Base-by-base conservation (phyloP, 1,140 invertebrate genomes). In the Pantala flavescens region DNA sequence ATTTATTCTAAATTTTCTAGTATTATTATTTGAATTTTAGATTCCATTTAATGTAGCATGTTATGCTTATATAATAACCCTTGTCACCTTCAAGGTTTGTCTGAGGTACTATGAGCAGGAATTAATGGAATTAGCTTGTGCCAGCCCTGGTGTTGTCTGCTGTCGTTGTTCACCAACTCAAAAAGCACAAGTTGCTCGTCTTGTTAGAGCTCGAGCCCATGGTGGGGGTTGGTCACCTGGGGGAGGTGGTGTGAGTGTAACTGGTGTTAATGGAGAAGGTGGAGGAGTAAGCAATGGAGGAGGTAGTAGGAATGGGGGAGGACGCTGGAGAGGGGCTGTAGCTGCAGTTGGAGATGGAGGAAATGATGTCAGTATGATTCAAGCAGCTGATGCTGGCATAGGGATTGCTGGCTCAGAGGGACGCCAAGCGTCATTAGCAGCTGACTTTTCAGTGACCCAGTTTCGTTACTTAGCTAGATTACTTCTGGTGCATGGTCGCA, bases 81-180 rank as follows among this genome's bases (percentile, higher is more conserved):
- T 63, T 7, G 16, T 63, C 5, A 16, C 49, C 12, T 16, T 19
- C n/a, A 70, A 86, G 89, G 85, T 89, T 16, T 99, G 96, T 82
- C 84, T 99, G 72, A 91, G 93, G 79, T 96, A 92, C 81, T 99
- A 98, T 84, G 91, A 98, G 78, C 90, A 92, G 77, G 97, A 99
- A 84, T 96, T 99, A 82, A 91, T 99, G 81, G 94, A 97, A 81
- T 83, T 99, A 43, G 95, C 97, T 1, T 95, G 94, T 76, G 88
- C 90, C 9, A 96, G 95, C 78, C 93, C 96, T 0, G 94, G 95
- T 1, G 97, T 99, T 63, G 96, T 99, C 12, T 96, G 95, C 75
- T 97, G 96, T 78, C 88, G 98, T 73, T 99, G 98, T 85, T 98
- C 97, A 16, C 98, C 98, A 0, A 99, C 98, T 0, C 98, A 99